Percentiles rank a stretch among this genome's conserved stretches.
phyloP scores from a whole-genome alignment of 2,797 vertebrate genomes.

The Enteromius trimaculatus region DNA sequence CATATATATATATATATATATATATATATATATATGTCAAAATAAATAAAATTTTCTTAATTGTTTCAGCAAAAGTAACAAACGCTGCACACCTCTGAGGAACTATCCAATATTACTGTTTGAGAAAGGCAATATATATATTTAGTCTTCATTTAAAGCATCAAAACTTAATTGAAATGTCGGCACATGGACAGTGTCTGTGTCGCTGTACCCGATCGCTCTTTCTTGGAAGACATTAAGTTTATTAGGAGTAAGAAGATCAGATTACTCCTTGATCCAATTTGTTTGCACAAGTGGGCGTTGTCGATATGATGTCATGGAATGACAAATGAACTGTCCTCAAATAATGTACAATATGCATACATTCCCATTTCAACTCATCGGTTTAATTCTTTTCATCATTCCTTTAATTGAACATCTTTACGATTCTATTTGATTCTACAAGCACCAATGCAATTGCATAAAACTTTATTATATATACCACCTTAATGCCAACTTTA shows the following conservation, averaged over 20 bases:
- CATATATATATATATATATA: too few species aligned
- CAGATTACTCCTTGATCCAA: constrained; percentile 79
- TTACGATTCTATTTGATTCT: not conserved
- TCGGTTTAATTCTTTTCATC: not conserved
- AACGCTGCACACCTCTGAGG: not conserved
- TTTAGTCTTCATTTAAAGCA: not conserved
- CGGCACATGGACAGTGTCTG: not conserved
- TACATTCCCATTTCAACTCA: not conserved
- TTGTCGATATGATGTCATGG: constrained; percentile 32
- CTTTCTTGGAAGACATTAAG: constrained; percentile 61
- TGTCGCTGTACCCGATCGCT: not conserved
- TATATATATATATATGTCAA: too few species aligned
- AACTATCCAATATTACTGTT: not conserved
- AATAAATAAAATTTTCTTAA: not conserved
- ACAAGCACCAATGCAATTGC: not conserved
- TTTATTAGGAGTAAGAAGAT: constrained; percentile 80
- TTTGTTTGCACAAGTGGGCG: constrained; percentile 58
- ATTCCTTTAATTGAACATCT: not conserved
- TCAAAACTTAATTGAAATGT: not conserved
- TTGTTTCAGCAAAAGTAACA: not conserved
- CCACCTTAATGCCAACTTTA: not conserved
- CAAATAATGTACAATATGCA: not conserved
- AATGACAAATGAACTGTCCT: constrained; percentile 26
- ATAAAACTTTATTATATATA: not conserved
- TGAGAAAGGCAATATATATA: not conserved